Evolutionary conservation across 1,140 invertebrate species (phyloP).

Genomic region (Macrosteles quadrilineatus): DNA sequence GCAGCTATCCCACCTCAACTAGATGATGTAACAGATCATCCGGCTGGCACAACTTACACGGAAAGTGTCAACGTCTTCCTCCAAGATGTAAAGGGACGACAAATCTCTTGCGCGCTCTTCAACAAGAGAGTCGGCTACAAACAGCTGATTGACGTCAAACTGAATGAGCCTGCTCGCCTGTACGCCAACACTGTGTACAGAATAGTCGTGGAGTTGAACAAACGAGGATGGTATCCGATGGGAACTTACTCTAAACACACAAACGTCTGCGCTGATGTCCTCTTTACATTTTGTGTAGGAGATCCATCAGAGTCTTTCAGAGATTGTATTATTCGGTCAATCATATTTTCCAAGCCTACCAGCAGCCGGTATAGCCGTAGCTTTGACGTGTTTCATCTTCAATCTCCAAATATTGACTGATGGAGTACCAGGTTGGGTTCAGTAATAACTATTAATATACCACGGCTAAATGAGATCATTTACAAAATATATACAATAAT

Average conservation of each 20-base stretch:
- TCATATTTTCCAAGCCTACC: constrained; percentile 59
- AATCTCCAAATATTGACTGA: too few species aligned
- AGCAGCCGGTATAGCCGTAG: not conserved
- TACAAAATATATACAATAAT: too few species aligned
- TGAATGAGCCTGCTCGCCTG: constrained; percentile 65
- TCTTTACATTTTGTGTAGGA: constrained; percentile 72
- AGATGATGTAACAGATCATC: too few species aligned
- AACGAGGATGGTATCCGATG: constrained; percentile 74
- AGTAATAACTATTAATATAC: too few species aligned
- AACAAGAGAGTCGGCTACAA: constrained; percentile 54
- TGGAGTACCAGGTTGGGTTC: too few species aligned
- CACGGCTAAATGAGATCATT: too few species aligned
- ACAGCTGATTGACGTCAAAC: constrained; percentile 72
- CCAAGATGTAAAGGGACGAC: constrained; percentile 44
- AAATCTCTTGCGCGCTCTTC: constrained; percentile 48
- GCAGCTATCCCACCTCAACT: constrained; percentile 35
- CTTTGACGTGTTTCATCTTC: not conserved
- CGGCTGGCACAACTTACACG: constrained; percentile 49
- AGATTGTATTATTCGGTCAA: constrained; percentile 73
- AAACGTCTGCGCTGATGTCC: constrained; percentile 63
- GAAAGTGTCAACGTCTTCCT: constrained; percentile 48
- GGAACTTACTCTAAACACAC: constrained; percentile 61
- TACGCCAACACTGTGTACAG: constrained; percentile 65
- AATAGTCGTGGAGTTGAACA: constrained; percentile 78
- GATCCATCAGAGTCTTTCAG: constrained; percentile 63